phyloP scores from a whole-genome alignment of 2,888 invertebrate genomes.

The Ophion costatus region DNA sequence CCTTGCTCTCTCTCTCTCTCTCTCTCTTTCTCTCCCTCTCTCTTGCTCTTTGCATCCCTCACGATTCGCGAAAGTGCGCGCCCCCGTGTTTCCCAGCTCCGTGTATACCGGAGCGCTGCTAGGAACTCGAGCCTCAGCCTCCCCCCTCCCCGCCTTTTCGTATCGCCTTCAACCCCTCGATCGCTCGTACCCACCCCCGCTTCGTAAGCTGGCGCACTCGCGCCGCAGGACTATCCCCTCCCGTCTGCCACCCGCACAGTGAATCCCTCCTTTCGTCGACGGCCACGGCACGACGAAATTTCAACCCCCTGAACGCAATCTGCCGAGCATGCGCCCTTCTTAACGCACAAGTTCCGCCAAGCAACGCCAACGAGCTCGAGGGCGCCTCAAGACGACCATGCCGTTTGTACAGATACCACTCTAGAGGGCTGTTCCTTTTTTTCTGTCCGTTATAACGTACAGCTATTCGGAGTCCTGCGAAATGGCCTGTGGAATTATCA shows the following conservation, averaged over 20 bases:
- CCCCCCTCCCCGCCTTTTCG: conserved; percentile 10
- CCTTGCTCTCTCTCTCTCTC: conserved; percentile 47
- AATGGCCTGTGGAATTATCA: conserved; percentile 43
- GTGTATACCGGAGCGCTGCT: conserved; percentile 48
- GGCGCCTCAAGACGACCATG: conserved; percentile 76
- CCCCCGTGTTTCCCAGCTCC: conserved; percentile 46
- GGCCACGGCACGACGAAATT: conserved; percentile 41
- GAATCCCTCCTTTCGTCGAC: conserved; percentile 61
- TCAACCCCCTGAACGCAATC: conserved; percentile 16
- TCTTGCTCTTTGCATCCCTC: conserved; percentile 40
- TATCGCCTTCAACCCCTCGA: not conserved
- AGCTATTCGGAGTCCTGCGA: conserved; percentile 18
- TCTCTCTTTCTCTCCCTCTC: conserved; percentile 44
- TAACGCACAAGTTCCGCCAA: conserved; percentile 68
- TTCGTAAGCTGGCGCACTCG: conserved; percentile 62
- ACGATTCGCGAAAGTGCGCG: conserved; percentile 55
- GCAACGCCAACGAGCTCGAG: conserved; percentile 71
- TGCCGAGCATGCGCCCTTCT: conserved; percentile 70
- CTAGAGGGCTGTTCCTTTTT: conserved; percentile 7
- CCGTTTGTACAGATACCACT: not conserved
- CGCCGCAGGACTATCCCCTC: conserved; percentile 41
- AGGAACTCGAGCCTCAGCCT: conserved; percentile 57
- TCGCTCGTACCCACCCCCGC: conserved; percentile 31
- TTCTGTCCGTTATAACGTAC: not conserved
- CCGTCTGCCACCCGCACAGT: conserved; percentile 10